These are phyloP conservation scores for Chloroclysta siterata DNA, from an alignment of 2,888 invertebrate species.

Conservation along the genomic window DNA sequence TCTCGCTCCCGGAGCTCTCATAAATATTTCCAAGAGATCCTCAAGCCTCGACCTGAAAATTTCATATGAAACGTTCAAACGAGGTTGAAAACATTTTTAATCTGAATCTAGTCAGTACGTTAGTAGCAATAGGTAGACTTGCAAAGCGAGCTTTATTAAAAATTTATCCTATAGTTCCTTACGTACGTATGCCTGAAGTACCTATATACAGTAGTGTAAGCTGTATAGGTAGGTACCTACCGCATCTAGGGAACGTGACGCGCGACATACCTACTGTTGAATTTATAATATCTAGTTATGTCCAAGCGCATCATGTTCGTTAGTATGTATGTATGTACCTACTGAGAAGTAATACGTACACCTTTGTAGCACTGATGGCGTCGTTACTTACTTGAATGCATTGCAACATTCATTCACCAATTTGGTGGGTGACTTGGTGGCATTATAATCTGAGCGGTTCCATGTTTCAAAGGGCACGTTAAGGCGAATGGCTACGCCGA, in stretches of 20 bases:
- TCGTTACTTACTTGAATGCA: too few species aligned
- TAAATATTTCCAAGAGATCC: slow-evolving; percentile 40
- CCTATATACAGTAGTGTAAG: not conserved
- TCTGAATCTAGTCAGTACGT: not conserved
- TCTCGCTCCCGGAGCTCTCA: slow-evolving; percentile 33
- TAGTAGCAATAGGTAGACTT: not conserved
- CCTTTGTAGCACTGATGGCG: too few species aligned
- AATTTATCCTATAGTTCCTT: not conserved
- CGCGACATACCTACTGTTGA: slow-evolving; percentile 10
- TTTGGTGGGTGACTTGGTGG: too few species aligned
- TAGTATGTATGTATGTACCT: slow-evolving; percentile 3
- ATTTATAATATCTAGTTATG: slow-evolving; percentile 22
- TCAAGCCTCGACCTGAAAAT: slow-evolving; percentile 22
- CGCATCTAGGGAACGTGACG: slow-evolving; percentile 1
- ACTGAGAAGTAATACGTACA: too few species aligned
- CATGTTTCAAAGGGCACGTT: too few species aligned
- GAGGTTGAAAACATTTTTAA: not conserved
- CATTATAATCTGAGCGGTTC: too few species aligned
- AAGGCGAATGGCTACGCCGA: too few species aligned
- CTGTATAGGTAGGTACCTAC: slow-evolving; percentile 1
- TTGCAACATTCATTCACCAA: too few species aligned
- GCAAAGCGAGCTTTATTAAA: not conserved
- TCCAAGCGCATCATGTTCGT: slow-evolving; percentile 10
- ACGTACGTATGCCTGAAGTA: too few species aligned
- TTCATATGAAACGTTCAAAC: slow-evolving; percentile 11